These are phyloP conservation scores for Micropterix aruncella DNA, from an alignment of 2,888 invertebrate genomes.

Conservation along the genomic window DNA sequence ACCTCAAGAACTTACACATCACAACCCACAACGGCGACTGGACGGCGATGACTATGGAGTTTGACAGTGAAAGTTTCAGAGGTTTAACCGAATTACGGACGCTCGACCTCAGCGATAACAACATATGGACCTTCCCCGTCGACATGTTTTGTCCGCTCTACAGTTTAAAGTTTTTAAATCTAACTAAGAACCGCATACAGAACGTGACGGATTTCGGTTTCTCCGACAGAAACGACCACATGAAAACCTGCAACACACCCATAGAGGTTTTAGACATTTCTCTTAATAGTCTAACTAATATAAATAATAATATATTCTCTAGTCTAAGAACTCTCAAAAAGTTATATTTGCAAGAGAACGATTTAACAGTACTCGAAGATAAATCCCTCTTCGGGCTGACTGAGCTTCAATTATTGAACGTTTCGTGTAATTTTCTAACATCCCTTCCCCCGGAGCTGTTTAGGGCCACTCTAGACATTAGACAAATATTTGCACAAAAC, in stretches of 20 bases:
- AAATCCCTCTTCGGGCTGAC: constrained; percentile 55
- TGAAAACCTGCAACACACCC: constrained; percentile 52
- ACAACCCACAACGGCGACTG: constrained; percentile 67
- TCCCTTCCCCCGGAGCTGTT: constrained; percentile 64
- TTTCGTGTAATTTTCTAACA: constrained; percentile 65
- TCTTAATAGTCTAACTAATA: constrained; percentile 53
- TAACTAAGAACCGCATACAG: constrained; percentile 66
- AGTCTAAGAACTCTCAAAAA: constrained; percentile 52
- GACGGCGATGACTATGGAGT: constrained; percentile 63
- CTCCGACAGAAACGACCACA: constrained; percentile 49
- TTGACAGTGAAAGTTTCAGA: constrained; percentile 53
- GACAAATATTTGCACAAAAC: constrained; percentile 58
- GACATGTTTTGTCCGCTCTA: constrained; percentile 59
- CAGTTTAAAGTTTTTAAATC: constrained; percentile 53
- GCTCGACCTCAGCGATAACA: constrained; percentile 60
- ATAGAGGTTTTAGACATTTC: constrained; percentile 60
- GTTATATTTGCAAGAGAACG: constrained; percentile 62
- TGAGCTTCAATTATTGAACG: constrained; percentile 54
- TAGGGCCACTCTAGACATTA: constrained; percentile 47
- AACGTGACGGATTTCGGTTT: constrained; percentile 61
- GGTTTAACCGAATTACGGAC: constrained; percentile 51
- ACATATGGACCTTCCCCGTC: constrained; percentile 60
- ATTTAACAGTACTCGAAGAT: constrained; percentile 56
- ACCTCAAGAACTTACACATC: constrained; percentile 51
- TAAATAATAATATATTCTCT: constrained; percentile 56